These are phyloP conservation scores for Gallinago stenura DNA, from an alignment of 2,797 vertebrate species.

Conservation along the genomic window DNA sequence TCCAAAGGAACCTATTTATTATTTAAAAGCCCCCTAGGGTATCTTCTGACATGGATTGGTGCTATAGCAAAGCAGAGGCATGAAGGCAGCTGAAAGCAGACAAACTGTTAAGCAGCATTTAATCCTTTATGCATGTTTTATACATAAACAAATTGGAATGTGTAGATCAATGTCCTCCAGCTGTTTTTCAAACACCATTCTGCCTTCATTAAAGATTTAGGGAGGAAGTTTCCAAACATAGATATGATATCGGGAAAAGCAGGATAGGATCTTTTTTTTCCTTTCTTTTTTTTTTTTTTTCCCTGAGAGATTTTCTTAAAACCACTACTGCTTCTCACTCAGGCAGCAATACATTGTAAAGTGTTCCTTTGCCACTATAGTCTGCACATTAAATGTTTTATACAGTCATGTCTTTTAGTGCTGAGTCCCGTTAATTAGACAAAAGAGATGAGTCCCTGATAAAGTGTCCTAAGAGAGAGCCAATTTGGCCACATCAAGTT, in stretches of 20 bases:
- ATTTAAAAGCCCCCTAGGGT: conserved; percentile 63
- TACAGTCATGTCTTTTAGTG: conserved; percentile 3
- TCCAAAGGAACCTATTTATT: conserved; percentile 70
- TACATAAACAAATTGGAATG: conserved; percentile 78
- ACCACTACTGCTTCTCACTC: neutral
- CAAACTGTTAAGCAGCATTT: conserved; percentile 72
- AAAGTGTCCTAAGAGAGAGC: conserved; percentile 49
- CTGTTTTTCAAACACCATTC: conserved; percentile 75
- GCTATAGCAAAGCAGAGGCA: conserved; percentile 24
- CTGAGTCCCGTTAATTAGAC: conserved; percentile 60
- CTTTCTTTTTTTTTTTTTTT: neutral
- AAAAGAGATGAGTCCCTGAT: conserved; percentile 46
- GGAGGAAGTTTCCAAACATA: conserved; percentile 66
- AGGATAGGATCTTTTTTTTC: conserved; percentile 6
- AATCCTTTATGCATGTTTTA: conserved; percentile 80
- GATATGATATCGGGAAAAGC: conserved; percentile 40
- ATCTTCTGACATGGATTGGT: conserved; percentile 57
- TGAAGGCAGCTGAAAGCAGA: conserved; percentile 62
- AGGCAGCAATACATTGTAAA: neutral
- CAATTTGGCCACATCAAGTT: conserved; percentile 42
- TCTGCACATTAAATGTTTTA: conserved; percentile 27
- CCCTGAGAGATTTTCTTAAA: conserved; percentile 34
- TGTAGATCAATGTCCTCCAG: conserved; percentile 79
- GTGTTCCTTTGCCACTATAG: conserved; percentile 22
- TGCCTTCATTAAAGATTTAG: conserved; percentile 66